Base-by-base conservation (phyloP, 2,113 vertebrate genomes). In the Leptobrachium ailaonicum region DNA sequence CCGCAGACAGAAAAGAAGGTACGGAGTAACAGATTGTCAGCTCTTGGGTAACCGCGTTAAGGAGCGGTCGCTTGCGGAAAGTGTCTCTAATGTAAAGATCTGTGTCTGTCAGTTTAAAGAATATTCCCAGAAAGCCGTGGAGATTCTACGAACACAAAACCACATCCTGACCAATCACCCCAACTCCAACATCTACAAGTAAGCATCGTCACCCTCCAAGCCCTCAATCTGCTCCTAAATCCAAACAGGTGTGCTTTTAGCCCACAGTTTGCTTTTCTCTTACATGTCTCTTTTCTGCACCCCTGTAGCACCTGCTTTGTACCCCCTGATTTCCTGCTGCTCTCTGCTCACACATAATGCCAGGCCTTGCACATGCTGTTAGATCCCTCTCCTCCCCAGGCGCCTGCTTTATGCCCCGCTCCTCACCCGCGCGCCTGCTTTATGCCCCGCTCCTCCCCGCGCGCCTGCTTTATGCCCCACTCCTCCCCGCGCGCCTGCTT, bases 101-200 rank as follows among this genome's bases (percentile, higher is more conserved):
- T 32, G 42, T 44, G 4, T 64, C 32, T n/a, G 89, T 64, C 84
- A 99, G 97, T 75, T 98, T 76, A 99, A 98, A 85, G 97, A 98
- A 67, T 99, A 99, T 82, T 98, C 98, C 41, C 98, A 99, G 66
- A 99, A 99, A 85, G 98, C 98, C 0, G 97, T 98, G 42, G 98
- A 99, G 90, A 99, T 99, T 78, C 91, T 99, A 63, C 89, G 97
- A 53, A 94, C 97, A 69, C 98, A 99, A 80, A 99, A 99, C 90
- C 96, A 99, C 84, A 98, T 97, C 82, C 93, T 99, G 78, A 99
- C 97, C 83, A 99, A 98, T 88, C 98, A 99, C 77, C 98, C 98
- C 0, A 99, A 99, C 91, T 99, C 98, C 64, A 99, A 98, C 87
- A 99, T 99, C 83, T 99, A 99, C 91, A 99, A 95, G 98, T 99